These are phyloP conservation scores for Phalangium opilio DNA, from an alignment of 2,888 invertebrate species.

Conservation along the genomic window DNA sequence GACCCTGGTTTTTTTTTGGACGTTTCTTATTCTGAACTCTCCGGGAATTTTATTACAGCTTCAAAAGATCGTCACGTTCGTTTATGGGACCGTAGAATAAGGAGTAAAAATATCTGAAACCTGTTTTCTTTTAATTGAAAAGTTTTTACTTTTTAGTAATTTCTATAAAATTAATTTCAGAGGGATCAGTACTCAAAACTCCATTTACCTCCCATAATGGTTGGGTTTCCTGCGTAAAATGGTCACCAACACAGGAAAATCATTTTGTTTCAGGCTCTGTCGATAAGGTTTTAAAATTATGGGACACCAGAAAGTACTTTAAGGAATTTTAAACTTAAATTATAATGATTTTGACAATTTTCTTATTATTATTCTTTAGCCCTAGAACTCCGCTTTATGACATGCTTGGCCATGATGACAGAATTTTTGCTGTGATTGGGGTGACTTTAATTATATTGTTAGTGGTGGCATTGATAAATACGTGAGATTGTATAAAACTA, in stretches of 20 bases:
- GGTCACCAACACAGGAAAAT: constrained; percentile 67
- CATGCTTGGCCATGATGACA: constrained; percentile 81
- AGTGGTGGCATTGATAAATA: constrained; percentile 90
- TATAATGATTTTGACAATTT: constrained; percentile 2
- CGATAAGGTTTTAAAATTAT: constrained; percentile 77
- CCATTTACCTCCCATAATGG: constrained; percentile 75
- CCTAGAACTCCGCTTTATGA: constrained; percentile 83
- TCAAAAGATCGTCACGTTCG: constrained; percentile 82
- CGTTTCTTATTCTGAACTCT: constrained; percentile 62
- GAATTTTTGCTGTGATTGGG: constrained; percentile 77
- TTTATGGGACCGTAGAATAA: constrained; percentile 77
- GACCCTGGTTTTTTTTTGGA: constrained; percentile 83
- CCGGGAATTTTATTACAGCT: constrained; percentile 55
- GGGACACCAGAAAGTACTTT: constrained; percentile 75
- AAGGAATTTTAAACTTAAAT: constrained; percentile 1
- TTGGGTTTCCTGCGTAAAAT: constrained; percentile 80
- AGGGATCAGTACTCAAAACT: constrained; percentile 69
- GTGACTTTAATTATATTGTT: constrained; percentile 62
- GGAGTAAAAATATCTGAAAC: constrained; percentile 40
- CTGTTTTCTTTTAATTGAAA: neutral
- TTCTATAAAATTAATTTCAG: constrained; percentile 36
- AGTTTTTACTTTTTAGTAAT: neutral
- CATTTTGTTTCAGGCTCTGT: constrained; percentile 85
- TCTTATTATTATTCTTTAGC: constrained; percentile 39
- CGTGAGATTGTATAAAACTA: constrained; percentile 60